Evolutionary conservation across 2,797 vertebrate species (phyloP).

Genomic region (Sorex maritimensis): DNA sequence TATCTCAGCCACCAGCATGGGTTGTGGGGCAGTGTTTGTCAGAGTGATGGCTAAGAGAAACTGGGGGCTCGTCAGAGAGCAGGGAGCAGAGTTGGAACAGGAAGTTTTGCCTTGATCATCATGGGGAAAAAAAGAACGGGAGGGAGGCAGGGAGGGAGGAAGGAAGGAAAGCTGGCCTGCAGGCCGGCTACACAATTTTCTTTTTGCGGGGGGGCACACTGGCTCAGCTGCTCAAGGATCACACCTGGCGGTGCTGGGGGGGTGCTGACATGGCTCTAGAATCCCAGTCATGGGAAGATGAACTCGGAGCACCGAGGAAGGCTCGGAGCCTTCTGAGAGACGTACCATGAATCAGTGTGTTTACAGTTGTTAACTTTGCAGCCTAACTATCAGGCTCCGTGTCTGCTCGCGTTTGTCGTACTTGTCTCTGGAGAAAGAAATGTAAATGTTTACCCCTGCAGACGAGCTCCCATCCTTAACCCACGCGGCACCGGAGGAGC

Average conservation of each 20-base stretch:
- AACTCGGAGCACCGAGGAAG: background rate
- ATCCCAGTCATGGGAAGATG: background rate
- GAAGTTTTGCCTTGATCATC: background rate
- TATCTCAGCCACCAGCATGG: background rate
- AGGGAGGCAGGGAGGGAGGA: too few species aligned
- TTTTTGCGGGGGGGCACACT: too few species aligned
- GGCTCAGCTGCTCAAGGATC: too few species aligned
- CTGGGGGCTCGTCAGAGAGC: background rate
- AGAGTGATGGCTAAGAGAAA: background rate
- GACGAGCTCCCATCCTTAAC: background rate
- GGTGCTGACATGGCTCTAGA: background rate
- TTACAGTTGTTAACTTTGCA: background rate
- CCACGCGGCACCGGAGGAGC: background rate
- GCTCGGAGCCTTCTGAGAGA: background rate
- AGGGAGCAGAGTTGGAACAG: background rate
- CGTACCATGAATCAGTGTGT: background rate
- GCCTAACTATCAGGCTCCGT: background rate
- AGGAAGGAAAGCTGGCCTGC: too few species aligned
- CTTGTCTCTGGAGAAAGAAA: slow-evolving; percentile 5
- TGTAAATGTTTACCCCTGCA: background rate
- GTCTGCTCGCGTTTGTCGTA: background rate
- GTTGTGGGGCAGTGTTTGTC: background rate
- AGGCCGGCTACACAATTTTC: too few species aligned
- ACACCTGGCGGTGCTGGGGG: too few species aligned
- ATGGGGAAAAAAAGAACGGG: background rate